These are phyloP conservation scores for Chymomyza fuscimana DNA, from an alignment of 2,888 invertebrate genomes.

Conservation along the genomic window DNA sequence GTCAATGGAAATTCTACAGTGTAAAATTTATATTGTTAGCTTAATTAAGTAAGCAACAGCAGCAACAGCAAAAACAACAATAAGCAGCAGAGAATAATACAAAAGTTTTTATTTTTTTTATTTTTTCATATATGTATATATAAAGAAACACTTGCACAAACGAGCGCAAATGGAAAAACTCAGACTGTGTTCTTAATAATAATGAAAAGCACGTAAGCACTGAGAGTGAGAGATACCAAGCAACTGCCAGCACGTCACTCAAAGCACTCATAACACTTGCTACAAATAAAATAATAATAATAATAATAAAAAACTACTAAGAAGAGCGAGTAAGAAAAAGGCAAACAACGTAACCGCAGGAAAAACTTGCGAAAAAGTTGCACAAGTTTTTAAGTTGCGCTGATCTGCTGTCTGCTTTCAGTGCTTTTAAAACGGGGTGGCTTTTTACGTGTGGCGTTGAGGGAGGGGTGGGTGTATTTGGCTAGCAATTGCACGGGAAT, in stretches of 20 bases:
- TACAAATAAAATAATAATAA: constrained; percentile 25
- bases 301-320: constrained; percentile 24
- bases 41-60: constrained; percentile 53
- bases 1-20: constrained; percentile 41
- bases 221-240: constrained; percentile 18
- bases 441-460: too few relatives aligned
- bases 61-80: not conserved
- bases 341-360: constrained; percentile 6
- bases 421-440: not conserved
- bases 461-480: too few relatives aligned
- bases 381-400: not conserved
- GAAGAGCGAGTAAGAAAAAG: not conserved
- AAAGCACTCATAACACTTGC: not conserved
- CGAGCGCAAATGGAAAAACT: constrained; percentile 16
- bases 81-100: not conserved
- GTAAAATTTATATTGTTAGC: constrained; percentile 33
- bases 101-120: not conserved
- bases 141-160: constrained; percentile 52
- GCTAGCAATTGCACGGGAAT: too few relatives aligned
- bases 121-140: constrained; percentile 11
- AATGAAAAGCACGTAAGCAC: constrained; percentile 28
- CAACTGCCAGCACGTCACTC: constrained; percentile 5
- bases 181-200: constrained; percentile 9
- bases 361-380: not conserved
- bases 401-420: not conserved